Conservation (phyloP, 2,797 vertebrate species). For the Chiloscyllium punctatum region DNA sequence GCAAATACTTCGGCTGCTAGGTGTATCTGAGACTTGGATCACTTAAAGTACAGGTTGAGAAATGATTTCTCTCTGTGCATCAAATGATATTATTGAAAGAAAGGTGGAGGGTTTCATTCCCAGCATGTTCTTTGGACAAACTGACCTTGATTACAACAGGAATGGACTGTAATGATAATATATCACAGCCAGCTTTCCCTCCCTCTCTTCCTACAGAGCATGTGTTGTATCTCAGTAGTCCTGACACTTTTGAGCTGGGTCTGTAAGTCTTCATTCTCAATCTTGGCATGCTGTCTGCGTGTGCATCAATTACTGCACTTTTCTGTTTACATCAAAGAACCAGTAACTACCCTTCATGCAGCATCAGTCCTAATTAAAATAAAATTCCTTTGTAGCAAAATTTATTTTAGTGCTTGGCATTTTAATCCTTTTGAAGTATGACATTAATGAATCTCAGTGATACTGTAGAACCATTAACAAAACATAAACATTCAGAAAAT, state of each 20-base stretch:
- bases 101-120: neutral
- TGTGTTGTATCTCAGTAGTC: conserved; percentile 17
- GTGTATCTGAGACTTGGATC: neutral
- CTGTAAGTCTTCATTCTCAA: neutral
- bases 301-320: conserved; percentile 32
- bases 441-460: neutral
- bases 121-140: neutral
- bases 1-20: neutral
- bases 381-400: conserved; percentile 8
- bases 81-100: neutral
- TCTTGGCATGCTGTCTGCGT: neutral
- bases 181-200: conserved; percentile 5
- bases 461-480: neutral
- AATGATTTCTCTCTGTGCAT: neutral
- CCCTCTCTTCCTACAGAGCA: neutral
- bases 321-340: conserved; percentile 23
- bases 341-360: conserved; percentile 8
- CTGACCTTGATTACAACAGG: neutral
- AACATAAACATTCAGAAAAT: conserved; percentile 26
- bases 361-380: conserved; percentile 19
- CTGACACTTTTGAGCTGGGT: conserved; percentile 18
- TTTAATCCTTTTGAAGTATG: neutral
- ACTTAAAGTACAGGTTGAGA: neutral
- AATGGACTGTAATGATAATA: neutral
- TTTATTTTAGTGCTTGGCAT: conserved; percentile 19